Base-by-base conservation (phyloP, 2,797 vertebrate species). In the Trachurus trachurus region DNA sequence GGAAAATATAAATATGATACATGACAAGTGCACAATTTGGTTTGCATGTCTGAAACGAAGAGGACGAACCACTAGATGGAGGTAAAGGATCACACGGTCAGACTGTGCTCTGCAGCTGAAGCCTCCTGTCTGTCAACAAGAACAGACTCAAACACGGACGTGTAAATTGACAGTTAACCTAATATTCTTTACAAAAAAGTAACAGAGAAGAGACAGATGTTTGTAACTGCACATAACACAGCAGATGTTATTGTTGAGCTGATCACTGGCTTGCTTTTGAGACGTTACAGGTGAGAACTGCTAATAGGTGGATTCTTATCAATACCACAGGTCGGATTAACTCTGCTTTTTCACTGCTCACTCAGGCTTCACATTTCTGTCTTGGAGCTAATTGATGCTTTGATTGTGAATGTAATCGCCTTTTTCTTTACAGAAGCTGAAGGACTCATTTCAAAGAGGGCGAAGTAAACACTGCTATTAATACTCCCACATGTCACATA, bases 1-100 rank as follows among this genome's bases (percentile, higher is more conserved):
- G 4, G 31, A 54, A 2, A 45, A 21, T 5, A 68, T 2, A 34
- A 49, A 11, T 37, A 22, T 49, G 2, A 42, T n/a, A 12, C 26
- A 47, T 66, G 3, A 42, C 5, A 17, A 47, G 42, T n/a, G 45
- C 10, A 49, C 21, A 13, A 12, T 64, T 3, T 19, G 0, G 22
- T 40, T 50, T 45, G 16, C 45, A 42, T 42, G 22, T 40, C 11
- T 62, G 3, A 59, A 64, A 62, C 7, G 1, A 13, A 26, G 6
- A 8, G 19, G 16, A 64, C 6, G 0, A 10, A 34, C 62, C 91
- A 89, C 77, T 59, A 90, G 91, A 82, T 89, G 87, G 89, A 2
- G 22, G 16, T 82, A 78, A 78, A 63, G 45, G 44, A 63, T 72
- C 57, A 76, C 31, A 3, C 1, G 31, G 52, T 1, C 13, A 22